Evolutionary conservation across 2,113 vertebrate species (phyloP).

Genomic region (Paradisaea rubra): DNA sequence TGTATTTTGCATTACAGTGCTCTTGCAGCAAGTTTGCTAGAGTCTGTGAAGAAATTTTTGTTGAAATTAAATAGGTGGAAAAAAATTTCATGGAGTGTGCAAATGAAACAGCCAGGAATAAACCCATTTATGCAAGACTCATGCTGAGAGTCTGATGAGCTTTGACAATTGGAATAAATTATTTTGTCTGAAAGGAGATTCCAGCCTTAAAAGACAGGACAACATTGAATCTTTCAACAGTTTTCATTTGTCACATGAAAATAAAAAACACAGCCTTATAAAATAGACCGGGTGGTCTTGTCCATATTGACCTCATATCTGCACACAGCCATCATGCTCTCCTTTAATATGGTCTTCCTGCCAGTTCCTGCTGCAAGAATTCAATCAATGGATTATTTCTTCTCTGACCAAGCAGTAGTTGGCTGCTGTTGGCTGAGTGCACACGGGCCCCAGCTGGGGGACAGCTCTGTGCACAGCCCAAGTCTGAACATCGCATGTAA

Average conservation of each 20-base stretch:
- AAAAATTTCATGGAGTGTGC: constrained; percentile 10
- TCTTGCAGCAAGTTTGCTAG: not conserved
- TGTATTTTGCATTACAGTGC: not conserved
- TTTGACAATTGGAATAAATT: constrained; percentile 55
- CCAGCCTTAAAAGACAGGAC: not conserved
- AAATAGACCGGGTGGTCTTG: not conserved
- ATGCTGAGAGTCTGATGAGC: constrained; percentile 40
- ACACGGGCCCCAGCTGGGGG: rapidly evolving
- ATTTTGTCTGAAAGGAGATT: constrained; percentile 42
- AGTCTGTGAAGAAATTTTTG: constrained; percentile 15
- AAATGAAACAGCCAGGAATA: constrained; percentile 46
- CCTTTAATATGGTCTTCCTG: not conserved
- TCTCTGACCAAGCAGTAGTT: not conserved
- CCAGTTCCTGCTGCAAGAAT: not conserved
- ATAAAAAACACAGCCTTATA: not conserved
- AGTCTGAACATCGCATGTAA: rapidly evolving
- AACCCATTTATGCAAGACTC: constrained; percentile 50
- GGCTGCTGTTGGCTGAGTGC: not conserved
- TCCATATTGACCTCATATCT: not conserved
- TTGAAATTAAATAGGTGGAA: constrained; percentile 50
- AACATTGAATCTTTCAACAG: not conserved
- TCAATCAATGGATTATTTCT: not conserved
- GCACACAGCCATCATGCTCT: rapidly evolving
- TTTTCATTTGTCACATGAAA: not conserved
- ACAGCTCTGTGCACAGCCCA: rapidly evolving